A percentile compares a stretch with the other conserved stretches of the same genome.
Conservation (phyloP, 2,113 vertebrate genomes). For the Hippocampus mohnikei region DNA sequence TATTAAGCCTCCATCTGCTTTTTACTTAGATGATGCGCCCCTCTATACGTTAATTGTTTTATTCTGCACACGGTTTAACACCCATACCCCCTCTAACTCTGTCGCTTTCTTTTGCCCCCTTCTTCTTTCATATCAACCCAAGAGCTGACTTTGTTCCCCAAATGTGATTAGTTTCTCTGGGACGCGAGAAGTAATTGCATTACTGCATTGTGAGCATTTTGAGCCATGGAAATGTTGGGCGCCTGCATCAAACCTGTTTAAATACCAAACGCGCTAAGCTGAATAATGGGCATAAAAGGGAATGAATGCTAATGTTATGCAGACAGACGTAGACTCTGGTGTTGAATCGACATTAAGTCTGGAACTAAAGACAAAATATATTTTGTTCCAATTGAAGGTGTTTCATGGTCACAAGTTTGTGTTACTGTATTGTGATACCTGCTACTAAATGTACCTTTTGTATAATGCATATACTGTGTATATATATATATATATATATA, state of each 20-base stretch:
- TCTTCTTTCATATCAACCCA: constrained; percentile 67
- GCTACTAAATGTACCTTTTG: neutral
- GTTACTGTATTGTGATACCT: constrained; percentile 25
- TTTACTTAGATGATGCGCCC: constrained; percentile 66
- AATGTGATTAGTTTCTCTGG: constrained; percentile 76
- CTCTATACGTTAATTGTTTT: constrained; percentile 68
- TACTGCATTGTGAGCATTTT: constrained; percentile 68
- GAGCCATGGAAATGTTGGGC: constrained; percentile 61
- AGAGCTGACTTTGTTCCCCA: constrained; percentile 72
- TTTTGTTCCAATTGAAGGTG: constrained; percentile 24
- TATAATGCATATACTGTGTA: too few relatives aligned
- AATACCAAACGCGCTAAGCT: constrained; percentile 46
- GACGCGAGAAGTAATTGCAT: constrained; percentile 75
- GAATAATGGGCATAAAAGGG: constrained; percentile 48
- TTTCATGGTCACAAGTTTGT: constrained; percentile 39
- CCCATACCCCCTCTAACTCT: constrained; percentile 28
- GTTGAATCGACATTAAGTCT: constrained; percentile 47
- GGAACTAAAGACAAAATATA: constrained; percentile 38
- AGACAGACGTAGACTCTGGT: constrained; percentile 52
- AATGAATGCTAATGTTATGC: constrained; percentile 64
- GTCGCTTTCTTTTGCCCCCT: constrained; percentile 51
- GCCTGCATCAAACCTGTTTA: constrained; percentile 76
- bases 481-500: too few relatives aligned
- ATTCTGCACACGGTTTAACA: constrained; percentile 62
- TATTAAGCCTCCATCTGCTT: constrained; percentile 75